Percentiles rank a stretch among this genome's conserved stretches.
Evolutionary conservation across 2,113 vertebrate genomes (phyloP).

Genomic region (Pollachius pollachius): DNA sequence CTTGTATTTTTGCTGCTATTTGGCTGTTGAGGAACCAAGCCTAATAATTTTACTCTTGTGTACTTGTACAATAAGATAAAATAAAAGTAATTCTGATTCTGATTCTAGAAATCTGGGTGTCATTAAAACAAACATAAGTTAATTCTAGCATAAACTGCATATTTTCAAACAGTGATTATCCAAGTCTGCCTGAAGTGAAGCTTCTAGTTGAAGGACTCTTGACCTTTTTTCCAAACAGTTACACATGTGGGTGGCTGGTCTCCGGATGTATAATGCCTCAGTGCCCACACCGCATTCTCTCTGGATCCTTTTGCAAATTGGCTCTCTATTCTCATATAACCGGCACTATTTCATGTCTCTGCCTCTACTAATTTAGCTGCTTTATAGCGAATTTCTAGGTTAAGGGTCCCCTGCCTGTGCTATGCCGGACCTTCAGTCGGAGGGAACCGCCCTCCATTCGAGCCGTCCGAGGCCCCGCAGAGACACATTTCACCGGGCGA

Average conservation of each 20-base stretch:
- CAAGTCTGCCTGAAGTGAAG: slow-evolving; percentile 9
- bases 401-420: slow-evolving; percentile 26
- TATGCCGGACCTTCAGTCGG: slow-evolving; percentile 35
- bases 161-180: too few species aligned
- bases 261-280: slow-evolving; percentile 20
- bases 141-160: too few species aligned
- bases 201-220: slow-evolving; percentile 37
- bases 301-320: slow-evolving; percentile 45
- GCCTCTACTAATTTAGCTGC: slow-evolving; percentile 47
- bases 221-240: slow-evolving; percentile 44
- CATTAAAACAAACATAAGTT: too few species aligned
- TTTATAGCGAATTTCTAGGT: slow-evolving; percentile 30
- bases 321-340: slow-evolving; percentile 42
- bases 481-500: slow-evolving; percentile 61
- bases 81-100: too few species aligned
- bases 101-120: too few species aligned
- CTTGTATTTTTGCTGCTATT: too few species aligned
- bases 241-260: slow-evolving; percentile 33
- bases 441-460: slow-evolving; percentile 39
- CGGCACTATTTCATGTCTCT: slow-evolving; percentile 21
- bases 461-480: slow-evolving; percentile 50
- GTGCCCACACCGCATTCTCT: slow-evolving; percentile 15
- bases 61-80: too few species aligned
- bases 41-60: too few species aligned
- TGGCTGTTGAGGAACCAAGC: too few species aligned